Evolutionary conservation across 2,888 invertebrate species (phyloP), one percentile per base, ranked within the genome.

Genomic region (Autographa gamma): DNA sequence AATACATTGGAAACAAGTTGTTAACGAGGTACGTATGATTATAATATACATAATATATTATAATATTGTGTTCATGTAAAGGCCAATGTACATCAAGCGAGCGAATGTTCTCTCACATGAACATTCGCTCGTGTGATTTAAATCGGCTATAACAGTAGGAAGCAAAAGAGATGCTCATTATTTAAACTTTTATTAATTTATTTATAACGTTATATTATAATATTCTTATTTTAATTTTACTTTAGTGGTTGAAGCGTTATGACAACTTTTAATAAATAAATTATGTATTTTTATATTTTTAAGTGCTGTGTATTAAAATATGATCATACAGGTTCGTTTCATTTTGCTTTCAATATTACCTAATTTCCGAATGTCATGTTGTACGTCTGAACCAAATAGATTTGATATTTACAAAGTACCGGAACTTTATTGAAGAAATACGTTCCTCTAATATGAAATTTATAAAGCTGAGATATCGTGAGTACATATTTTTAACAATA

Each of bases 281-380:
- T 74, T 58, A 58, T 58, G 58, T 58, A 63, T 54, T 14, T 52
- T 60, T 31, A 11, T 54, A 69, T 77, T 59, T 68, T 9, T 81
- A 79, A 74, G 69, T 60, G 43, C 63, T 81, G 69, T 75, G 9
- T 71, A 75, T 59, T 82, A 75, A 80, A 65, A 64, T 5, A 0
- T 31, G 13, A 66, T 58, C 4, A 2, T 11, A 48, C 38, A 41
- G 52, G 6, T 32, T 60, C 66, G 34, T 67, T 70, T 70, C 7
- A 62, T 79, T 74, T 60, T 14, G 9, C 18, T 8, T 18, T 56
- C 1, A 32, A n/a, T 6, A 11, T 7, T 7, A 14, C 13, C 43
- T 32, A 0, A 34, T 68, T 60, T 75, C 59, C 64, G 66, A 66
- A 77, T 64, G 60, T 25, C 0, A 5, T 11, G 11, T 58, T 0